Evolutionary conservation across 2,113 vertebrate species (phyloP).

Genomic region (Chloebia gouldiae): DNA sequence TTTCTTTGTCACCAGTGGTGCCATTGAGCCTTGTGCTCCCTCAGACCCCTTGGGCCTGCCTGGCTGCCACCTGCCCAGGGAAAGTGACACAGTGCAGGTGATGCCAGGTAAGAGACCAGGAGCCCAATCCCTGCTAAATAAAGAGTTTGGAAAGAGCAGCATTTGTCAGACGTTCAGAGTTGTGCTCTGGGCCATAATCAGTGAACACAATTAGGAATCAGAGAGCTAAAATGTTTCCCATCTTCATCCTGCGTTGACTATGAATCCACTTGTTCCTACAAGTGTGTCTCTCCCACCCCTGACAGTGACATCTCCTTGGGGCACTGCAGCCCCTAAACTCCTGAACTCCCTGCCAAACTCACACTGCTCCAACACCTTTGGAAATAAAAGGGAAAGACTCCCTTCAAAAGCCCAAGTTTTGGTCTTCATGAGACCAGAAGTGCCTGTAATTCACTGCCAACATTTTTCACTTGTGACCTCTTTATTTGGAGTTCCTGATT

Average conservation of each 20-base stretch:
- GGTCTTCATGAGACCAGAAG: neutral
- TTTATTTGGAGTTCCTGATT: constrained; percentile 36
- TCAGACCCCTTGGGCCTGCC: neutral
- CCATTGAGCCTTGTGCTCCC: neutral
- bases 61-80: neutral
- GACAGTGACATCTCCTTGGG: neutral
- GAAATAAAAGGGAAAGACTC: neutral
- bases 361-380: neutral
- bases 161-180: neutral
- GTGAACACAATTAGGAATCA: neutral
- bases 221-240: neutral
- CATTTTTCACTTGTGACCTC: constrained; percentile 36
- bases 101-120: neutral
- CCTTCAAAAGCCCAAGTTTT: neutral
- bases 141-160: neutral
- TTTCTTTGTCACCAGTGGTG: neutral
- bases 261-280: fast-evolving
- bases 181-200: neutral
- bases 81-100: fast-evolving
- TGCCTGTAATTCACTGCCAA: constrained; percentile 9
- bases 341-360: neutral
- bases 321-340: neutral
- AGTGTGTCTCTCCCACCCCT: neutral
- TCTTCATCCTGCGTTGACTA: fast-evolving
- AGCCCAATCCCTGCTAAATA: neutral